Conservation (phyloP, 2,113 vertebrate species). For the Delphinapterus leucas region DNA sequence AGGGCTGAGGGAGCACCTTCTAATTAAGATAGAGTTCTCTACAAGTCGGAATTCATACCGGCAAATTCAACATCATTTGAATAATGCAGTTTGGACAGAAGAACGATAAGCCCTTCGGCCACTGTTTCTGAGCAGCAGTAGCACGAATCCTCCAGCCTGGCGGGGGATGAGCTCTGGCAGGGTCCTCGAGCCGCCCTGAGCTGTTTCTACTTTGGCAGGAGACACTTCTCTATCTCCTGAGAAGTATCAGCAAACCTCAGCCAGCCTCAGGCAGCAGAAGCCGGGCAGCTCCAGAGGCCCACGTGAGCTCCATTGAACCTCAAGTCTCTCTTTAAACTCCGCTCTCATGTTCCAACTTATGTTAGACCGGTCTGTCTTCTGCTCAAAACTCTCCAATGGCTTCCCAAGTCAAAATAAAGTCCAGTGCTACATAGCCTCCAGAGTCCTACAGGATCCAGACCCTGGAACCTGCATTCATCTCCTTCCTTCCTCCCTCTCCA, state of each 20-base stretch:
- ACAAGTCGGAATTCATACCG: background rate
- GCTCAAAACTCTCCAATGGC: background rate
- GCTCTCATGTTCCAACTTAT: background rate
- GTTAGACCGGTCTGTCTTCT: background rate
- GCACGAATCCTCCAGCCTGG: background rate
- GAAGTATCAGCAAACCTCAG: background rate
- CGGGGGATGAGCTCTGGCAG: background rate
- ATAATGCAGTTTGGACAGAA: background rate
- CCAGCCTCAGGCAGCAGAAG: background rate
- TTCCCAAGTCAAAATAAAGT: background rate
- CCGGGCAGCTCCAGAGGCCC: background rate
- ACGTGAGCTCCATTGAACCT: background rate
- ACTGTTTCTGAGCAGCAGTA: background rate
- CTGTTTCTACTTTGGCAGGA: background rate
- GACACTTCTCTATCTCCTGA: background rate
- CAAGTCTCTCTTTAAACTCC: background rate
- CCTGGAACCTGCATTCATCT: background rate
- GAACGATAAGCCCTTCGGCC: background rate
- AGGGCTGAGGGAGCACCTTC: background rate
- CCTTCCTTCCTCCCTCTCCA: background rate
- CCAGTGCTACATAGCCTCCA: background rate
- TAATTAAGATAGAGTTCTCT: background rate
- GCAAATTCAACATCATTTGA: background rate
- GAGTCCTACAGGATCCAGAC: rapidly evolving
- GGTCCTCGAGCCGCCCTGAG: background rate